These are phyloP conservation scores for Rhodeus uyekii DNA, from an alignment of 2,797 vertebrate species.

Conservation along the genomic window DNA sequence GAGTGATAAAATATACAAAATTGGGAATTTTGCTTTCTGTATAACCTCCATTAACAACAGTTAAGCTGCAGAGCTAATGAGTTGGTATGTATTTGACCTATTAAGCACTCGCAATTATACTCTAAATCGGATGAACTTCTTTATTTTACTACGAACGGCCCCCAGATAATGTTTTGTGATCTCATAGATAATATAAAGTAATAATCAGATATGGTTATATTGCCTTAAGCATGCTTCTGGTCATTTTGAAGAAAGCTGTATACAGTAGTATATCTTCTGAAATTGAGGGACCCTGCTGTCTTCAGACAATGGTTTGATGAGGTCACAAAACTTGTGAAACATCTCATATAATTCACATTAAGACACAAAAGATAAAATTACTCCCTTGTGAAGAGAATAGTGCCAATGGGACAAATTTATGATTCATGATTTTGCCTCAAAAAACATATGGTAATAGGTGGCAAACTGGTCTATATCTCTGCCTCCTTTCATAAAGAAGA, in stretches of 20 bases:
- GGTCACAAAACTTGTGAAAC: constrained; percentile 24
- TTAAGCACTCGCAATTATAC: neutral
- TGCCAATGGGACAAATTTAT: constrained; percentile 33
- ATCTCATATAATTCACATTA: constrained; percentile 20
- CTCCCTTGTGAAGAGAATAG: constrained; percentile 31
- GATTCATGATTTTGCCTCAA: constrained; percentile 45
- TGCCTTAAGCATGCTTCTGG: neutral
- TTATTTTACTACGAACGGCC: neutral
- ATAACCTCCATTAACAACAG: neutral
- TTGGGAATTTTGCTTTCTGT: neutral
- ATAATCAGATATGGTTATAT: constrained; percentile 9
- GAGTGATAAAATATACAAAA: neutral
- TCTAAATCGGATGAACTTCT: neutral
- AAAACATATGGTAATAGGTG: constrained; percentile 54
- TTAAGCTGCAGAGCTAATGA: neutral
- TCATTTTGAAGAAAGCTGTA: neutral
- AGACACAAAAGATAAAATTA: constrained; percentile 32
- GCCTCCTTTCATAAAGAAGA: no score
- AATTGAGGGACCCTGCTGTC: constrained; percentile 1
- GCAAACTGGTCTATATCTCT: constrained; percentile 18
- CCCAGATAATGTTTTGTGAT: constrained; percentile 11
- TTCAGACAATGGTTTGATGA: constrained; percentile 34
- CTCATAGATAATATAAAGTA: neutral
- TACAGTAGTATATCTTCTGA: neutral
- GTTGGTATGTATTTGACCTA: neutral